Evolutionary conservation across 2,113 vertebrate genomes (phyloP).

Genomic region (Megalops atlanticus): DNA sequence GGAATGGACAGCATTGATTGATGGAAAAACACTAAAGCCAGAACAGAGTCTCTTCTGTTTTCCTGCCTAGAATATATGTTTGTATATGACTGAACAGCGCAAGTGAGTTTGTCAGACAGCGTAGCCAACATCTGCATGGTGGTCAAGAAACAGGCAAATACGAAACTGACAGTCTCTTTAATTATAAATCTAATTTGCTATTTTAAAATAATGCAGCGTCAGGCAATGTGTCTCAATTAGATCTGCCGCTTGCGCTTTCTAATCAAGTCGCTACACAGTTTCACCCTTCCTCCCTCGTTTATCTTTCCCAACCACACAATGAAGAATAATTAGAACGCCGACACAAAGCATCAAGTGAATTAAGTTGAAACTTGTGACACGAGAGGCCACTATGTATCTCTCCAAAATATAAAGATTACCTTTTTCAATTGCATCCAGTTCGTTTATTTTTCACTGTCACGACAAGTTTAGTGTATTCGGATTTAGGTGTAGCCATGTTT

Average conservation of each 20-base stretch:
- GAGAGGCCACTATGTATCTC: not conserved
- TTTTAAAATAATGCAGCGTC: not conserved
- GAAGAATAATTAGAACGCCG: not conserved
- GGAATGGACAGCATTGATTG: too few species aligned
- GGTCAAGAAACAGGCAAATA: not conserved
- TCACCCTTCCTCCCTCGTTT: not conserved
- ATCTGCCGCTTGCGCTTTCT: not conserved
- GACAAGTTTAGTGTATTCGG: too few species aligned
- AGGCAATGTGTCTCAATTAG: not conserved
- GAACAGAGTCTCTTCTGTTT: too few species aligned
- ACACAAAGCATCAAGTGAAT: not conserved
- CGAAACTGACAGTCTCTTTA: not conserved
- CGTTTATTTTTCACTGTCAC: too few species aligned
- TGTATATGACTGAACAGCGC: too few species aligned
- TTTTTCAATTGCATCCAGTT: too few species aligned
- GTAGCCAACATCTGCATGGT: too few species aligned
- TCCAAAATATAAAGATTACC: too few species aligned
- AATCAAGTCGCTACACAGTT: not conserved
- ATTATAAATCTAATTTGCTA: not conserved
- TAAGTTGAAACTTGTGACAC: not conserved
- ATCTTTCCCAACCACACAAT: not conserved
- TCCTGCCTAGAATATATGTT: too few species aligned
- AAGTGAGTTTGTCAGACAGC: too few species aligned
- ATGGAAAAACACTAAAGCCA: too few species aligned
- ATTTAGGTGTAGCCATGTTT: too few species aligned